phyloP scores from a whole-genome alignment of 2,797 vertebrate species.

The Nyctalus aviator region DNA sequence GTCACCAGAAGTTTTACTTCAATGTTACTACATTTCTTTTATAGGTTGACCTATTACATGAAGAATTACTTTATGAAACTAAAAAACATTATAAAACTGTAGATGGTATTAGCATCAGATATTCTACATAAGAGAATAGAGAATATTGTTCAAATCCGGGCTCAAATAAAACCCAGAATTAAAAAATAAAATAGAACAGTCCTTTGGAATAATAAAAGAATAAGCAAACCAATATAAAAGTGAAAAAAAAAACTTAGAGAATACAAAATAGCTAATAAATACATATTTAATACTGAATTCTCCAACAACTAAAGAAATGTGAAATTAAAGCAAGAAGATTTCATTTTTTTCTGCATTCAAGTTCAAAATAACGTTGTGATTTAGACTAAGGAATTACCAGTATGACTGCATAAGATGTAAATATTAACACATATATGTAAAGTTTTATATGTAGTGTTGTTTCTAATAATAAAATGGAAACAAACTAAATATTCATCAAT shows the following conservation, averaged over 20 bases:
- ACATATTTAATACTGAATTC: not conserved
- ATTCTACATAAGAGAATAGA: slow-evolving; percentile 37
- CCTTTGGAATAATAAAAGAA: slow-evolving; percentile 21
- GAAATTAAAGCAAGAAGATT: slow-evolving; percentile 56
- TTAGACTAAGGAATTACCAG: slow-evolving; percentile 39
- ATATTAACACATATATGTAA: slow-evolving; percentile 52
- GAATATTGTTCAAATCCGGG: slow-evolving; percentile 54
- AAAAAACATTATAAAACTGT: not conserved
- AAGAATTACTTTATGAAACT: slow-evolving; percentile 40
- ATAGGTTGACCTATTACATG: not conserved
- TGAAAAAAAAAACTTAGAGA: not conserved
- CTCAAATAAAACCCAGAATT: slow-evolving; percentile 47
- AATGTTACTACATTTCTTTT: slow-evolving; percentile 39
- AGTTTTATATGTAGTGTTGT: slow-evolving; percentile 17
- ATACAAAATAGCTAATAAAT: slow-evolving; percentile 46
- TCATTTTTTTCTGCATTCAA: slow-evolving; percentile 41
- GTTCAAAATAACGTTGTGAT: slow-evolving; percentile 52
- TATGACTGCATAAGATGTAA: not conserved
- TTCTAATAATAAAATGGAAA: slow-evolving; percentile 6
- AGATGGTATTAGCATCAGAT: slow-evolving; percentile 30
- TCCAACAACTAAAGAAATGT: slow-evolving; percentile 23
- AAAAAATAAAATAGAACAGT: not conserved
- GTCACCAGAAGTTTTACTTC: slow-evolving; percentile 20
- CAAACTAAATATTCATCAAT: slow-evolving; percentile 48
- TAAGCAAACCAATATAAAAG: slow-evolving; percentile 24